A percentile compares a stretch with the other conserved stretches of the same genome.
Evolutionary conservation across 1,140 invertebrate genomes (phyloP).

Genomic region (Oncopodura yosiiana): DNA sequence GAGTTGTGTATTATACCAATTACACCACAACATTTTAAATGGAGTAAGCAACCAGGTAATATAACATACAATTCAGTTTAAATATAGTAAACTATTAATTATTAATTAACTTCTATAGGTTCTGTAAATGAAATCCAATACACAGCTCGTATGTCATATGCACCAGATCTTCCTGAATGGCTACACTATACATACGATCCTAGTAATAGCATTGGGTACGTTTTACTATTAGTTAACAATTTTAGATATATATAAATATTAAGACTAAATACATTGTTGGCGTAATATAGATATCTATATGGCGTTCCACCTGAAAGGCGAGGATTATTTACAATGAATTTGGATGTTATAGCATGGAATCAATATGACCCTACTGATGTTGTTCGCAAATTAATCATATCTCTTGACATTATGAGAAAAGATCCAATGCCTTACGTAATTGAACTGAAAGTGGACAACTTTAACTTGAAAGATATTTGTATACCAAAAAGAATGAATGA

Average conservation of each 20-base stretch:
- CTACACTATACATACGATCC: constrained; percentile 60
- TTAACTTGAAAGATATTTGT: constrained; percentile 74
- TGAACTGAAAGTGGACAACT: constrained; percentile 76
- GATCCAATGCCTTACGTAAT: constrained; percentile 63
- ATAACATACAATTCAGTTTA: not conserved
- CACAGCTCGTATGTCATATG: constrained; percentile 21
- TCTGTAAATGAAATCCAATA: constrained; percentile 31
- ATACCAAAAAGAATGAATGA: constrained; percentile 54
- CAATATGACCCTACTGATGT: constrained; percentile 17
- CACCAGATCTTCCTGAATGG: constrained; percentile 71
- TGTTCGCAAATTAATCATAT: constrained; percentile 21
- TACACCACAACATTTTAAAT: constrained; percentile 18
- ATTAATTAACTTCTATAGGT: constrained; percentile 3
- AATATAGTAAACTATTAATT: not conserved
- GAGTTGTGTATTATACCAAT: constrained; percentile 31
- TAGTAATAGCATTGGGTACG: constrained; percentile 20
- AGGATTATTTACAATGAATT: constrained; percentile 17
- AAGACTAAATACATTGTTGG: too few species aligned
- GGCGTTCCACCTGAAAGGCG: constrained; percentile 28
- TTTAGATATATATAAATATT: too few species aligned
- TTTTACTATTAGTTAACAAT: too few species aligned
- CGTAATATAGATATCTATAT: too few species aligned
- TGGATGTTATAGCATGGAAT: constrained; percentile 30
- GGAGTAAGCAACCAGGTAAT: constrained; percentile 27
- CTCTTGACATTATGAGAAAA: constrained; percentile 28